Evolutionary conservation across 2,797 vertebrate genomes (phyloP).

Genomic region (Crenuchus spilurus): DNA sequence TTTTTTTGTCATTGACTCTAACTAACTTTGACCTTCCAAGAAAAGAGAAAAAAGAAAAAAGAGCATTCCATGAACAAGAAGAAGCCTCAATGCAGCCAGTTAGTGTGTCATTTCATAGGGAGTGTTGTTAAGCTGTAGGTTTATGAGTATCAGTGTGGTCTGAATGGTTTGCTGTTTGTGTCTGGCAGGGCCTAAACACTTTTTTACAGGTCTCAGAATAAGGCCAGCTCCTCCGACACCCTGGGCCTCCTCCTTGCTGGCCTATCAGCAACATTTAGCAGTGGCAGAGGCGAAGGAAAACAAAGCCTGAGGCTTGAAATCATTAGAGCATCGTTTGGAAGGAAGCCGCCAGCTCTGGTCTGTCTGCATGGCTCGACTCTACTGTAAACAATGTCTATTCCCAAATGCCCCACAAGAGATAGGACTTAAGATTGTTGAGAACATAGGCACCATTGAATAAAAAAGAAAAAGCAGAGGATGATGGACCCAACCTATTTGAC

Average conservation of each 20-base stretch:
- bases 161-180: conserved; percentile 49
- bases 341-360: conserved; percentile 56
- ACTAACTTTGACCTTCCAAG: conserved; percentile 46
- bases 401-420: conserved; percentile 65
- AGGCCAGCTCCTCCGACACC: conserved; percentile 55
- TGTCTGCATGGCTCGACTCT: conserved; percentile 61
- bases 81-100: conserved; percentile 47
- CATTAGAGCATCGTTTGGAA: conserved; percentile 71
- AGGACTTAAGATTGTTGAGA: conserved; percentile 31
- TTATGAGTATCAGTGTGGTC: conserved; percentile 63
- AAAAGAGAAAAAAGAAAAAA: conserved; percentile 32
- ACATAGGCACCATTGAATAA: conserved; percentile 53
- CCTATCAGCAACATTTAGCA: conserved; percentile 62
- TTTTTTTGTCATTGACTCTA: conserved; percentile 57
- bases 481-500: conserved; percentile 33
- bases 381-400: conserved; percentile 69
- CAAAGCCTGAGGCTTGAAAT: conserved; percentile 66
- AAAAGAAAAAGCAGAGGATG: conserved; percentile 34
- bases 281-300: conserved; percentile 73
- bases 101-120: conserved; percentile 52
- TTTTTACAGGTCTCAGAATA: conserved; percentile 55
- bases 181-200: conserved; percentile 53
- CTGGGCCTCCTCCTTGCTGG: conserved; percentile 61
- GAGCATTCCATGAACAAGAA: conserved; percentile 53
- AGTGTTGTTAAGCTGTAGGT: conserved; percentile 61